These are phyloP conservation scores for Shinisaurus crocodilurus DNA, from an alignment of 2,113 vertebrate species.

Conservation along the genomic window DNA sequence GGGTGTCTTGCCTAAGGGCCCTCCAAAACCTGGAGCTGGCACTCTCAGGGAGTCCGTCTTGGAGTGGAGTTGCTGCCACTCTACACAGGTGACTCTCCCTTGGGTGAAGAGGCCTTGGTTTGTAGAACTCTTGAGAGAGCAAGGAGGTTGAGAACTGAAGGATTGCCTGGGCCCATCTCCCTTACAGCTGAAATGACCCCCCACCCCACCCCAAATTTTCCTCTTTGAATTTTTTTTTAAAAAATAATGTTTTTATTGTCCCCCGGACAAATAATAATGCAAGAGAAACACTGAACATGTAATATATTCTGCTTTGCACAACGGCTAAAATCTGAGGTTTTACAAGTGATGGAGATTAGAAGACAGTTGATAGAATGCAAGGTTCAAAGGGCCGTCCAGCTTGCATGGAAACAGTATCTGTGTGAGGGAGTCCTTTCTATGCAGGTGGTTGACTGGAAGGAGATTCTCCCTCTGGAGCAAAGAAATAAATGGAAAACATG, in stretches of 20 bases:
- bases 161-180: neutral
- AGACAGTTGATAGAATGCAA: neutral
- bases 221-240: neutral
- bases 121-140: neutral
- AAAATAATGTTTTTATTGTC: too few relatives aligned
- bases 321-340: neutral
- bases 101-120: neutral
- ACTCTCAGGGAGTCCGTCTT: too few relatives aligned
- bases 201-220: neutral
- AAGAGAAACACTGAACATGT: neutral
- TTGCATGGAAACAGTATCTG: too few relatives aligned
- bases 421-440: neutral
- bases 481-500: neutral
- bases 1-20: too few relatives aligned
- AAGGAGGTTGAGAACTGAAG: too few relatives aligned
- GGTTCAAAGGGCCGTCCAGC: neutral
- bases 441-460: neutral
- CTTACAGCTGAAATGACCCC: neutral
- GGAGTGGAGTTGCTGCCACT: too few relatives aligned
- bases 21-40: too few relatives aligned
- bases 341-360: neutral
- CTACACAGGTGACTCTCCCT: neutral
- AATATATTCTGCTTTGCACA: neutral
- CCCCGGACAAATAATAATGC: too few relatives aligned
- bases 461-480: neutral